Percentiles rank a stretch among this genome's conserved stretches.
Evolutionary conservation across 2,888 invertebrate genomes (phyloP).

Genomic region (Helicoverpa assulta): DNA sequence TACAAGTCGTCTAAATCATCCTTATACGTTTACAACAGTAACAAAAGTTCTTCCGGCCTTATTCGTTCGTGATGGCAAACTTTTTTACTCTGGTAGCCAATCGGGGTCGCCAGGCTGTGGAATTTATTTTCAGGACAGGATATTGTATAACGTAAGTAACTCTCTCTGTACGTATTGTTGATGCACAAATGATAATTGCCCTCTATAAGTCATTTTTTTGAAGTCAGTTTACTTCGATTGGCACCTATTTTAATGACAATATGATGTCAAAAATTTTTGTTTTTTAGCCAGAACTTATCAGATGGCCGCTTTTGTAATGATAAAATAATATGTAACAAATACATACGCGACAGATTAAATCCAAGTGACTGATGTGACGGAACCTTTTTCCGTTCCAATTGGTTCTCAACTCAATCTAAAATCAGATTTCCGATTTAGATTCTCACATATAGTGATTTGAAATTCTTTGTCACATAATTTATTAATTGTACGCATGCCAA

Average conservation of each 20-base stretch:
- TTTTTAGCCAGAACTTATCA: too few species aligned
- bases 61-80: constrained; percentile 69
- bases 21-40: constrained; percentile 83
- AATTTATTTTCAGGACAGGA: constrained; percentile 13
- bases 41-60: constrained; percentile 79
- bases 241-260: too few species aligned
- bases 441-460: too few species aligned
- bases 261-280: too few species aligned
- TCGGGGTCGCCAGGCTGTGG: constrained; percentile 26
- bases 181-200: not conserved
- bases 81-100: constrained; percentile 74
- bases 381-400: constrained; percentile 1
- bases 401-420: not conserved
- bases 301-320: too few species aligned
- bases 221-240: too few species aligned
- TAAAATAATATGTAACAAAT: not conserved
- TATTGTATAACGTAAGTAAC: not conserved
- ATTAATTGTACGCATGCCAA: too few species aligned
- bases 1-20: constrained; percentile 84
- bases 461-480: too few species aligned
- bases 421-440: not conserved
- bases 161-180: not conserved
- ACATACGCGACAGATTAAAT: not conserved
- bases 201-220: not conserved
- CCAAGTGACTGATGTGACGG: not conserved